These are phyloP conservation scores for Mythimna pallens DNA, from an alignment of 2,888 invertebrate species.

Conservation along the genomic window DNA sequence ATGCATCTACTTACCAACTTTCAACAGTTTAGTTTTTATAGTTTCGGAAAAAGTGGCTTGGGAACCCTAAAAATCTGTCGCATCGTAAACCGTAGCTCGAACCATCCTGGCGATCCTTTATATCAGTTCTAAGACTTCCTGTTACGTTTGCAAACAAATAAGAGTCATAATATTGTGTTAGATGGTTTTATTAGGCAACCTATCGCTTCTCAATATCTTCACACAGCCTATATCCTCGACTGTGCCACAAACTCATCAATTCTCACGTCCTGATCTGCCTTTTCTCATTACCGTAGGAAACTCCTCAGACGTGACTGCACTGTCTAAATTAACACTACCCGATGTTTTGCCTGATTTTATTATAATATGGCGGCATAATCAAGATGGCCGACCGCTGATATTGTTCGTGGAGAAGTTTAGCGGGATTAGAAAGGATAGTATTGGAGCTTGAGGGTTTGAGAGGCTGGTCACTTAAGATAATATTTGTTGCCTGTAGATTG, in stretches of 20 bases:
- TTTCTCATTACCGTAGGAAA: constrained; percentile 67
- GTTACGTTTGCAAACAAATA: too few relatives aligned
- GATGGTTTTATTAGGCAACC: too few relatives aligned
- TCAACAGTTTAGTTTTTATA: too few relatives aligned
- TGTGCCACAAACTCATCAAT: constrained; percentile 41
- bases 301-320: constrained; percentile 66
- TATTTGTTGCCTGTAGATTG: not conserved
- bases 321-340: constrained; percentile 59
- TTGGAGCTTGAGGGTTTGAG: constrained; percentile 1
- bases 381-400: constrained; percentile 29
- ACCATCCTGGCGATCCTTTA: too few relatives aligned
- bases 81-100: too few relatives aligned
- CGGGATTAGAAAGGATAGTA: constrained; percentile 41
- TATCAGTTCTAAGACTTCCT: too few relatives aligned
- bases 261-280: constrained; percentile 64
- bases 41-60: too few relatives aligned
- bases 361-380: constrained; percentile 41
- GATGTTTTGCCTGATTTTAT: constrained; percentile 53
- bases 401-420: constrained; percentile 35
- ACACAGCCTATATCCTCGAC: not conserved
- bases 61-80: too few relatives aligned
- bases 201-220: not conserved
- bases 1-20: too few relatives aligned
- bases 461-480: not conserved
- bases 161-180: too few relatives aligned